Evolutionary conservation across 2,888 invertebrate species (phyloP), one percentile per base, ranked within the genome.

Genomic region (Leucozona laternaria): DNA sequence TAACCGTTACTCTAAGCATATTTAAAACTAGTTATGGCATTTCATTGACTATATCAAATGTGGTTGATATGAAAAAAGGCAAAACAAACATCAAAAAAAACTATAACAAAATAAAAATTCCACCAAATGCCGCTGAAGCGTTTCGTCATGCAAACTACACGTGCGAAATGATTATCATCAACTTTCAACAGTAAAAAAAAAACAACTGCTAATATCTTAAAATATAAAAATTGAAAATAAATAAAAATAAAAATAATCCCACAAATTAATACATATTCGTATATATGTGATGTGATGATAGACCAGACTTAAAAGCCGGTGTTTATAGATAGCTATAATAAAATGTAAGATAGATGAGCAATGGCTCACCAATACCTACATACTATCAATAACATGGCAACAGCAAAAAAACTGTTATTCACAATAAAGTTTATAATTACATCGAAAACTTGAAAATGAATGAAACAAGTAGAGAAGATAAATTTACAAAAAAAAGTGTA

Each of bases 41-140:
- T n/a, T 62, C 25, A 62, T 58, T 34, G 31, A 57, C n/a, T 34
- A 11, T 7, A 3, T n/a, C n/a, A 28, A 31, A 20, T 58, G 37
- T 60, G 22, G 60, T 60, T 40, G n/a, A 25, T 25, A 13, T 53
- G 28, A n/a, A 89, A 89, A 88, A 88, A 90, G 10, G 68, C 84
- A 22, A n/a, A n/a, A n/a, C 10, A 28, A 28, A 25, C 7, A 53
- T 0, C 31, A 31, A 15, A 34, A 17, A 34, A 43, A 62, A 45
- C n/a, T 53, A 43, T 20, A 25, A 37, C 15, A 25, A 48, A 50
- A 43, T 20, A 70, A 37, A 80, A 55, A 68, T 50, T 25, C 37
- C 79, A 66, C 22, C 11, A 17, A 77, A 80, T 55, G 34, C 60
- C 73, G 68, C 28, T 60, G 45, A 40, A 58, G 20, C 66, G 28